Evolutionary conservation across 2,888 invertebrate species (phyloP).

Genomic region (Ganaspis brasiliensis): DNA sequence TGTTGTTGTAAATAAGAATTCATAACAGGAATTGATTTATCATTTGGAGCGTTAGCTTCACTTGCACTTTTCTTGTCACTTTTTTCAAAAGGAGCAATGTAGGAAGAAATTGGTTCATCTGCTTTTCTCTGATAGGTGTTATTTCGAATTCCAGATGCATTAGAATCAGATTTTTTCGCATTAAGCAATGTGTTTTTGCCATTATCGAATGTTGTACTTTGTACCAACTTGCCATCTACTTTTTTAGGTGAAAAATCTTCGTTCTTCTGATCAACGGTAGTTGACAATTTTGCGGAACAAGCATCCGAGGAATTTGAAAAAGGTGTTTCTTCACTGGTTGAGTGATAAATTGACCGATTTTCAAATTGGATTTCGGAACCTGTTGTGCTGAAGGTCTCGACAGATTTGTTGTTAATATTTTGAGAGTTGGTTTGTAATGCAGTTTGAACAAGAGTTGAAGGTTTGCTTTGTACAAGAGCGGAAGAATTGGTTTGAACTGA

Average conservation of each 20-base stretch:
- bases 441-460: constrained; percentile 1
- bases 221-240: constrained; percentile 57
- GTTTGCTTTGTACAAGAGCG: neutral
- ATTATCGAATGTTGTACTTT: constrained; percentile 50
- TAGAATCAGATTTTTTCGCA: constrained; percentile 50
- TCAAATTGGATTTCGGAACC: constrained; percentile 2
- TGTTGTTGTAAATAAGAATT: constrained; percentile 68
- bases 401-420: constrained; percentile 24
- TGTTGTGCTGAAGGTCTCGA: constrained; percentile 22
- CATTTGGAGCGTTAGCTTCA: constrained; percentile 60
- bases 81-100: constrained; percentile 67
- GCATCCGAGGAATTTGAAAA: neutral
- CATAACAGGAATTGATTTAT: constrained; percentile 59
- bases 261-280: constrained; percentile 51
- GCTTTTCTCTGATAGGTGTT: constrained; percentile 69
- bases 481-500: neutral
- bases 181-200: constrained; percentile 57
- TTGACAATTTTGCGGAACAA: neutral
- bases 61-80: constrained; percentile 63
- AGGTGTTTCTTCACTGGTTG: neutral
- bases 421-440: neutral
- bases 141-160: constrained; percentile 52
- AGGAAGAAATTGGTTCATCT: constrained; percentile 63
- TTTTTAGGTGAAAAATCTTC: constrained; percentile 62
- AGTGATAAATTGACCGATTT: constrained; percentile 14